Percentiles rank a stretch among this genome's conserved stretches.
Conservation (phyloP, 35 echinoderm and acorn worm species). For the Apostichopus californicus region DNA sequence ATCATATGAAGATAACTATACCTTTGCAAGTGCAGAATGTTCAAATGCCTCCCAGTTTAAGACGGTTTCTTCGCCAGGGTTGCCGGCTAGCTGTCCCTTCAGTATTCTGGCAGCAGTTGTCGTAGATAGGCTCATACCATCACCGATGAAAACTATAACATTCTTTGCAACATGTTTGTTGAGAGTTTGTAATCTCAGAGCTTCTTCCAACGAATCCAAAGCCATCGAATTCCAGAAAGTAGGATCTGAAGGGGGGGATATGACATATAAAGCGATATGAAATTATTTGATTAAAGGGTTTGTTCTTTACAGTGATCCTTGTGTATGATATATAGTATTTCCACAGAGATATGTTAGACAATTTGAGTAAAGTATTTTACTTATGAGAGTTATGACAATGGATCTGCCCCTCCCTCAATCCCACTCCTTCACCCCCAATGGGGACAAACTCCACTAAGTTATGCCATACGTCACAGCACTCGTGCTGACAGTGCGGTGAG, state of each 20-base stretch:
- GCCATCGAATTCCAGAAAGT: constrained; percentile 74
- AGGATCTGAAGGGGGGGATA: not conserved
- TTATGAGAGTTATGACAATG: too few species aligned
- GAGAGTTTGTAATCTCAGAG: constrained; percentile 48
- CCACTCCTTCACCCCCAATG: too few species aligned
- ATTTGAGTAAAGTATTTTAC: too few species aligned
- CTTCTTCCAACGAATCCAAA: constrained; percentile 47
- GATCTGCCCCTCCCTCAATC: too few species aligned
- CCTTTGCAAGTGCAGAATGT: too few species aligned
- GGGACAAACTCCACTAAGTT: too few species aligned
- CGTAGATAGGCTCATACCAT: constrained; percentile 81
- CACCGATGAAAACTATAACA: constrained; percentile 72
- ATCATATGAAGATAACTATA: too few species aligned
- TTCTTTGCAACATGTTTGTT: constrained; percentile 78
- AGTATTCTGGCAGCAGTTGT: constrained; percentile 72
- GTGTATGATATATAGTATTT: not conserved
- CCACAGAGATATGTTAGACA: too few species aligned
- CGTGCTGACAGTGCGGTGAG: too few species aligned
- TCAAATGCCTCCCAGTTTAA: too few species aligned
- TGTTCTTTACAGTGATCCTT: not conserved
- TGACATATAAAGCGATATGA: not conserved
- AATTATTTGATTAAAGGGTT: not conserved
- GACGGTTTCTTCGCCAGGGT: too few species aligned
- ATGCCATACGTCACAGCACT: too few species aligned
- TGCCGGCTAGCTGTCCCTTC: constrained; percentile 66